These are phyloP conservation scores for Heliconius aoede DNA, from an alignment of 2,888 invertebrate species.

Conservation along the genomic window DNA sequence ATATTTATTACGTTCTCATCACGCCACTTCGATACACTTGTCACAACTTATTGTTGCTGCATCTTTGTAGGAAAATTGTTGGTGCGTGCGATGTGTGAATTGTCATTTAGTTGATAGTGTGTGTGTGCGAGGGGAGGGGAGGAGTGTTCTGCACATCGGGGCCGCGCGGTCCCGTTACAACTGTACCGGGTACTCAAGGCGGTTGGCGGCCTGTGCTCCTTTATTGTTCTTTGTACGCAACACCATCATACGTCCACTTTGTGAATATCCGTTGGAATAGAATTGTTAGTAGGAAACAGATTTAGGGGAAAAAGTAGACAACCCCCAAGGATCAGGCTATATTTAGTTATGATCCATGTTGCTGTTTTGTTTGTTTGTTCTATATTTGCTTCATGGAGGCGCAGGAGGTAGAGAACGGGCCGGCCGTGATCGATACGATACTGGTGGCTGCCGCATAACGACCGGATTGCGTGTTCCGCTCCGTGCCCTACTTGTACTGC, in stretches of 20 bases:
- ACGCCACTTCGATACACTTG: too few species aligned
- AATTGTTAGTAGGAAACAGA: too few species aligned
- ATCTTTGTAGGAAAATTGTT: too few species aligned
- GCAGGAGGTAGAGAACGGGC: not conserved
- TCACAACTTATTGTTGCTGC: too few species aligned
- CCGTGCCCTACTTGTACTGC: slow-evolving; percentile 38
- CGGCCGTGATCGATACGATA: slow-evolving; percentile 42
- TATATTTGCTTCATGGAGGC: not conserved
- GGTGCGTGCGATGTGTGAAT: too few species aligned
- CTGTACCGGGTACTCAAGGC: slow-evolving; percentile 43
- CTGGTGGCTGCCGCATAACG: slow-evolving; percentile 44
- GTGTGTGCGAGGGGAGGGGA: not conserved
- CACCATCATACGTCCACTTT: not conserved
- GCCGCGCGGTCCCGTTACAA: slow-evolving; percentile 50
- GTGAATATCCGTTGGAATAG: too few species aligned
- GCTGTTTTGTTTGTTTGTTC: not conserved
- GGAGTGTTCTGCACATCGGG: slow-evolving; percentile 46
- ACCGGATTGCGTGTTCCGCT: slow-evolving; percentile 41
- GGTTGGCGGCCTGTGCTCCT: not conserved
- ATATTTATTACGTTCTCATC: too few species aligned
- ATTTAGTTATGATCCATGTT: not conserved
- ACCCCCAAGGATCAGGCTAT: not conserved
- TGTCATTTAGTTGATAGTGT: too few species aligned
- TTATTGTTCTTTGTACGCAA: slow-evolving; percentile 19
- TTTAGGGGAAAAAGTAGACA: too few species aligned